These are phyloP conservation scores for Corticium candelabrum DNA, from an alignment of 37 sponge, comb jelly and placozoan species.

Conservation along the genomic window DNA sequence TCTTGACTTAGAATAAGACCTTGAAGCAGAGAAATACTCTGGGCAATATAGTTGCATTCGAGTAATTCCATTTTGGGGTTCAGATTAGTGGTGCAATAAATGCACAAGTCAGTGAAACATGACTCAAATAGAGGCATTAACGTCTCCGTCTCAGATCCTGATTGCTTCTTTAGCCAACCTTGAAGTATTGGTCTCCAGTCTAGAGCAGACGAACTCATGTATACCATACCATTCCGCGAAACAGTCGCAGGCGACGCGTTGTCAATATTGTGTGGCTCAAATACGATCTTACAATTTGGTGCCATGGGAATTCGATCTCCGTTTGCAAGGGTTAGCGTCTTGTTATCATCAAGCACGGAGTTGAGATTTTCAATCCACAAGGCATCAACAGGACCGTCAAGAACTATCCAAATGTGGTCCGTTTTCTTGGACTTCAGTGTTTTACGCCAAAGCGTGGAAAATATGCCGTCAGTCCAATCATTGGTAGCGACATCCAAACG, in stretches of 20 bases:
- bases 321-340: constrained; percentile 91
- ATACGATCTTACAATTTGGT: constrained; percentile 89
- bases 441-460: constrained; percentile 95
- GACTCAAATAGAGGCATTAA: constrained; percentile 58
- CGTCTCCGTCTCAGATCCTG: constrained; percentile 57
- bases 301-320: constrained; percentile 94
- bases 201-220: constrained; percentile 88
- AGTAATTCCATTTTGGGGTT: constrained; percentile 83
- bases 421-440: constrained; percentile 90
- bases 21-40: constrained; percentile 55
- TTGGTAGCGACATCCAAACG: constrained; percentile 91
- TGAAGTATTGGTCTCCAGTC: constrained; percentile 75
- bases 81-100: constrained; percentile 38
- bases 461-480: constrained; percentile 99
- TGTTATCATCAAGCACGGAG: constrained; percentile 99
- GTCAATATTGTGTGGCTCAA: constrained; percentile 89
- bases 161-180: constrained; percentile 10
- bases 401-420: constrained; percentile 99
- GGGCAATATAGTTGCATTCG: constrained; percentile 79
- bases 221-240: constrained; percentile 90
- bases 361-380: constrained; percentile 99
- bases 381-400: constrained; percentile 98
- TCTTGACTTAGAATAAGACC: constrained; percentile 78
- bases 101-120: constrained; percentile 61
- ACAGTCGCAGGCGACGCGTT: constrained; percentile 98